Base-by-base conservation (phyloP, 2,888 invertebrate genomes). In the Laothoe populi region DNA sequence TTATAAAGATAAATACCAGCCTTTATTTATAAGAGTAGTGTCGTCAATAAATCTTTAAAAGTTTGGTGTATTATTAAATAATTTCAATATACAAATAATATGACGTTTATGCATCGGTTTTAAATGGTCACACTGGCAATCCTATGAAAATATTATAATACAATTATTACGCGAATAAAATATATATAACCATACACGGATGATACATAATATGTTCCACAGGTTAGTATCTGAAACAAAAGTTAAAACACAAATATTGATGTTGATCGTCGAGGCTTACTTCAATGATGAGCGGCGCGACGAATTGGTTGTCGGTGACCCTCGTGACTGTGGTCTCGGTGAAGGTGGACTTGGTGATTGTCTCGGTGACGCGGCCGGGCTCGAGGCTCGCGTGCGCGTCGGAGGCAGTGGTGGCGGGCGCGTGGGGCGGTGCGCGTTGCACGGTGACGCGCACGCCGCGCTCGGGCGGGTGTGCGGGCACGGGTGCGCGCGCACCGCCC, bases 241-340 rank as follows among this genome's bases (percentile, higher is more conserved):
- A 8, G 19, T 53, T 53, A 53, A 10, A 49, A 49, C 49, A 31
- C 31, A 31, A 31, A 38, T 42, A n/a, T 8, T 16, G 57, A 13
- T 31, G 35, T 40, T 49, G 31, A 48, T 35, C 60, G 57, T 23
- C 21, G 23, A 49, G 53, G 60, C 91, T 92, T 88, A 98, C 98
- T 97, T 98, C 98, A 86, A 96, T 95, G 91, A 97, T 96, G 89
- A 97, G 94, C 82, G 97, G 97, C 89, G 95, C 95, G 88, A 96
- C 95, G 93, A 97, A 95, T 88, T 96, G 95, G 94, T 98, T 98
- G 94, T 98, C 97, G 79, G 98, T 98, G 93, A 98, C 95, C 84
- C 98, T 95, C 76, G 98, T 98, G 93, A 98, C 98, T 75, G 97
- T 97, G 71, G 98, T 98, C 94, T 98, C 98, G 83, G 98, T 98